These are phyloP conservation scores for Drosophila lutescens DNA, from an alignment of 2,888 invertebrate genomes.

Conservation along the genomic window DNA sequence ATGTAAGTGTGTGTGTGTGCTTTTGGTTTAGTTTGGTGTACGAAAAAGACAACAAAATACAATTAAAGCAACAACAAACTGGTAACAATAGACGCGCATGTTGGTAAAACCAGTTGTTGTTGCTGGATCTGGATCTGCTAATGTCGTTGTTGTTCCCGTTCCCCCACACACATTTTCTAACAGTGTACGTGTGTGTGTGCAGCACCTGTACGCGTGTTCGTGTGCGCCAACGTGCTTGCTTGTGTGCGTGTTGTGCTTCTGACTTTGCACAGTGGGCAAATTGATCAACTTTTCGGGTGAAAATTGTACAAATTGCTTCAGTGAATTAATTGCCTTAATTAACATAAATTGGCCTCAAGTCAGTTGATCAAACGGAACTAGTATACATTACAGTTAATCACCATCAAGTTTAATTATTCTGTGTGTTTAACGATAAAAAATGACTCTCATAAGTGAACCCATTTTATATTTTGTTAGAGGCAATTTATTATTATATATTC, in stretches of 20 bases:
- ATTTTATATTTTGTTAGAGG: too few species aligned
- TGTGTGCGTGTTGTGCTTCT: constrained; percentile 26
- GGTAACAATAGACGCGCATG: constrained; percentile 37
- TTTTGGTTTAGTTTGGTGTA: constrained; percentile 15
- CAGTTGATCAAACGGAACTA: constrained; percentile 4
- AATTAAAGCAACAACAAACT: constrained; percentile 45
- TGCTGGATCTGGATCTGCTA: constrained; percentile 49
- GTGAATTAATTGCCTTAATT: constrained; percentile 20
- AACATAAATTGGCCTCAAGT: constrained; percentile 7
- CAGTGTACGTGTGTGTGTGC: constrained; percentile 25
- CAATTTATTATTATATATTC: too few species aligned
- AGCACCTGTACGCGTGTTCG: constrained; percentile 37
- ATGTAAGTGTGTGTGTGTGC: constrained; percentile 64
- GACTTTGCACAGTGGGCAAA: constrained; percentile 40
- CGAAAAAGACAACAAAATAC: constrained; percentile 2
- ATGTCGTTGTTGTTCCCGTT: constrained; percentile 68
- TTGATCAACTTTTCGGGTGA: not conserved
- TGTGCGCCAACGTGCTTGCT: constrained; percentile 8
- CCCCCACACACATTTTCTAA: constrained; percentile 68
- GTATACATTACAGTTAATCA: not conserved
- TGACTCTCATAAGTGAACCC: too few species aligned
- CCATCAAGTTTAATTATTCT: not conserved
- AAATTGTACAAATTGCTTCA: constrained; percentile 2
- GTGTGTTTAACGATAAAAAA: too few species aligned
- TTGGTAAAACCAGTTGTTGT: constrained; percentile 32